Evolutionary conservation across 2,113 vertebrate genomes (phyloP).

Genomic region (Lophochroa leadbeateri): DNA sequence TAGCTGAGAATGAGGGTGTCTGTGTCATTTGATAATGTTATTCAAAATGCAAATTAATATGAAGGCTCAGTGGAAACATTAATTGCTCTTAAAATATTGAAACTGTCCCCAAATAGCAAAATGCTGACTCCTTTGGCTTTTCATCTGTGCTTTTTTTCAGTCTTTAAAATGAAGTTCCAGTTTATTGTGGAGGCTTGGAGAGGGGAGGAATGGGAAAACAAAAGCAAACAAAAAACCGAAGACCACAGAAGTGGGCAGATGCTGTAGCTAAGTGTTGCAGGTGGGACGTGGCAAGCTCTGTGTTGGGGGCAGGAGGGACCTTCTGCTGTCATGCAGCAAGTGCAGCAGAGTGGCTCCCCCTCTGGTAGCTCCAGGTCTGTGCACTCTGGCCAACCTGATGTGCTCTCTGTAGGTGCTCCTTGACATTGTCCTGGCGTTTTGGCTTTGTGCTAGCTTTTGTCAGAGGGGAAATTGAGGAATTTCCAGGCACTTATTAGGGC

Average conservation of each 20-base stretch:
- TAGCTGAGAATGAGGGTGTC: neutral
- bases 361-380: neutral
- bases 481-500: neutral
- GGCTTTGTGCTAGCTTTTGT: neutral
- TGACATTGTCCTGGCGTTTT: neutral
- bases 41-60: neutral
- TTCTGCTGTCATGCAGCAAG: neutral
- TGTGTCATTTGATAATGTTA: neutral
- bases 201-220: neutral
- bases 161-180: neutral
- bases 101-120: neutral
- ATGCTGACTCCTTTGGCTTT: neutral
- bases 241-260: neutral
- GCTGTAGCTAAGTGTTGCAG: neutral
- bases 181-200: neutral
- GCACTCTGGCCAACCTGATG: neutral
- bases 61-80: neutral
- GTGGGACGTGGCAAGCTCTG: neutral
- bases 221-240: neutral
- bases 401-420: neutral
- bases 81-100: slow-evolving; percentile 15
- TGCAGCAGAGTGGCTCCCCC: accelerated
- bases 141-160: neutral
- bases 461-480: neutral
- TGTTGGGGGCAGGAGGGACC: neutral